A percentile compares a stretch with the other conserved stretches of the same genome.
Evolutionary conservation across 2,888 invertebrate genomes (phyloP).

Genomic region (Acleris cristana): DNA sequence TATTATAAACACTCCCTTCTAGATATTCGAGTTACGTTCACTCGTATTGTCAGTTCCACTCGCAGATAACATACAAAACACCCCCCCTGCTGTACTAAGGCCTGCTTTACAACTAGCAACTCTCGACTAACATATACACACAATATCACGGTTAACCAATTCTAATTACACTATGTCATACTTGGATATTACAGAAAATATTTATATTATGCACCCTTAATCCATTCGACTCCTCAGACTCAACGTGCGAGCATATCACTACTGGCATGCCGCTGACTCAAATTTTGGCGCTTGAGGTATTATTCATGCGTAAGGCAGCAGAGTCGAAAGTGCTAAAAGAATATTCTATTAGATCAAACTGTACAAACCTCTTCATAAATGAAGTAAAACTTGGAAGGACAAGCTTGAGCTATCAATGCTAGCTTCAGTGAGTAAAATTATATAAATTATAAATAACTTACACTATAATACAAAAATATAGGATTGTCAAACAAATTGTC

Average conservation of each 20-base stretch:
- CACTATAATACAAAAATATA: slow-evolving; percentile 35
- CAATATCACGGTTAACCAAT: slow-evolving; percentile 32
- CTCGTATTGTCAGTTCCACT: slow-evolving; percentile 37
- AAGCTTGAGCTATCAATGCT: slow-evolving; percentile 47
- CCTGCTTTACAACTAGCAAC: slow-evolving; percentile 28
- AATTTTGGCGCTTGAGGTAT: too few relatives aligned
- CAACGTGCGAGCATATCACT: too few relatives aligned
- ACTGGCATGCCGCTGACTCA: too few relatives aligned
- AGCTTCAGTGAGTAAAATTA: slow-evolving; percentile 16
- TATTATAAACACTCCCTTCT: slow-evolving; percentile 46
- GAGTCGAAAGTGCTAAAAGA: not conserved
- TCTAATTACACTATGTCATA: slow-evolving; percentile 25
- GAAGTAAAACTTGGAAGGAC: slow-evolving; percentile 45
- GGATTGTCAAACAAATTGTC: slow-evolving; percentile 20
- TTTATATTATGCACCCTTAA: slow-evolving; percentile 6
- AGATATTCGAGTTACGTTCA: slow-evolving; percentile 21
- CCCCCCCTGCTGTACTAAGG: slow-evolving; percentile 31
- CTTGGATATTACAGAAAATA: slow-evolving; percentile 26
- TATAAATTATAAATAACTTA: slow-evolving; percentile 11
- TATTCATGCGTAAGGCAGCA: too few relatives aligned
- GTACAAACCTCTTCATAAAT: slow-evolving; percentile 13
- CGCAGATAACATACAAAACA: slow-evolving; percentile 29
- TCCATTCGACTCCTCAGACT: too few relatives aligned
- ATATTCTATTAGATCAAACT: slow-evolving; percentile 6
- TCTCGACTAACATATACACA: slow-evolving; percentile 21